phyloP scores from a whole-genome alignment of 2,888 invertebrate genomes.

The Capitulum mitella region DNA sequence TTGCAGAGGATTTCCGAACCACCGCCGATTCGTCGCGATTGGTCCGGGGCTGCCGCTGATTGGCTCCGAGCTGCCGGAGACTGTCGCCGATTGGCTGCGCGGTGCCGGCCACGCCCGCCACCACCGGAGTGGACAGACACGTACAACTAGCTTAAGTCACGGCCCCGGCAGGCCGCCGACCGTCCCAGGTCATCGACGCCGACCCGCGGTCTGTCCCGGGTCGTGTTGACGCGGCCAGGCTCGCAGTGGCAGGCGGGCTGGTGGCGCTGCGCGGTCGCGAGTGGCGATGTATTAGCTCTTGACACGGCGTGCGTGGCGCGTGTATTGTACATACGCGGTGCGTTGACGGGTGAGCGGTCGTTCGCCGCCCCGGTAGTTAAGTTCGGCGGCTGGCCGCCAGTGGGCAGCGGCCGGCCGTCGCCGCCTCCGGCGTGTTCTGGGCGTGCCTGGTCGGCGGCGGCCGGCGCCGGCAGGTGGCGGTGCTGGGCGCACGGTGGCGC shows the following conservation, averaged over 20 bases:
- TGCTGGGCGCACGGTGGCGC: too few species aligned
- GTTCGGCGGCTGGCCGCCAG: too few species aligned
- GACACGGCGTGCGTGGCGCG: not conserved
- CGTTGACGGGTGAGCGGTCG: not conserved
- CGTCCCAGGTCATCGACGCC: too few species aligned
- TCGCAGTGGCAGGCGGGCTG: too few species aligned
- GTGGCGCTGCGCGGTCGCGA: not conserved
- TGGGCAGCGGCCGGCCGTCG: not conserved
- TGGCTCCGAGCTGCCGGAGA: not conserved
- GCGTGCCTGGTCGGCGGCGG: too few species aligned
- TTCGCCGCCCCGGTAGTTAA: not conserved
- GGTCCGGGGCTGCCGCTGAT: not conserved
- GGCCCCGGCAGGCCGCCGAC: too few species aligned
- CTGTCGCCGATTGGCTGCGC: not conserved
- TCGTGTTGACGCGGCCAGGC: too few species aligned
- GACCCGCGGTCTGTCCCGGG: too few species aligned
- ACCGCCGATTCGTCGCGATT: not conserved
- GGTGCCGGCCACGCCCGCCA: not conserved
- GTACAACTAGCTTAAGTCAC: slow-evolving; percentile 16
- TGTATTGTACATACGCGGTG: not conserved
- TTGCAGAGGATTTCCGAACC: too few species aligned
- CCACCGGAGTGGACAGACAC: not conserved
- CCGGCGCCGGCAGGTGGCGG: too few species aligned
- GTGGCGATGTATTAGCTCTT: not conserved
- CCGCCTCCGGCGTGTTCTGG: not conserved